phyloP scores from a whole-genome alignment of 2,113 vertebrate species.

The Rhadina sibilatrix region DNA sequence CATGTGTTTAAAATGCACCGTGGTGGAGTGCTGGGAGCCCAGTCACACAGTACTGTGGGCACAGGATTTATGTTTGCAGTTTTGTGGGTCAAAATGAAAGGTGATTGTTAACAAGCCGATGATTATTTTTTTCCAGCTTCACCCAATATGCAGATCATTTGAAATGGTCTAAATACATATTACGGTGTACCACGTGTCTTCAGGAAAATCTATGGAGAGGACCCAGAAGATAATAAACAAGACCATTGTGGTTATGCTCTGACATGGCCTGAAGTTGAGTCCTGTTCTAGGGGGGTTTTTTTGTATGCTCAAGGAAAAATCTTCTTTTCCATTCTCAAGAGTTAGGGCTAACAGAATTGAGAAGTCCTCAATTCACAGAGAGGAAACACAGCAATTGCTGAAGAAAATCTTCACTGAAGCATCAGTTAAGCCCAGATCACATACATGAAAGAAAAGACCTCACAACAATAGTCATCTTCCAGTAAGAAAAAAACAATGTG shows the following conservation, averaged over 20 bases:
- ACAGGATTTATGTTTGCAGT: background rate
- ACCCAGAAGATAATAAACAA: background rate
- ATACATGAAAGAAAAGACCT: background rate
- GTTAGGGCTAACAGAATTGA: background rate
- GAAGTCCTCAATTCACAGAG: background rate
- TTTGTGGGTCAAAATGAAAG: background rate
- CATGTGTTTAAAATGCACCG: fast-evolving
- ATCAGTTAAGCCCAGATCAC: background rate
- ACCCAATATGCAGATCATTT: background rate
- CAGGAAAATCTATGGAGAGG: background rate
- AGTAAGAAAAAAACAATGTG: background rate
- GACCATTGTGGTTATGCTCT: background rate
- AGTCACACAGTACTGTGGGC: background rate
- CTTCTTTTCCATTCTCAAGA: background rate
- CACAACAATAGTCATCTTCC: background rate
- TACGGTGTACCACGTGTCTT: background rate
- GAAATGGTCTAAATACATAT: background rate
- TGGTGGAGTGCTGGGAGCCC: background rate
- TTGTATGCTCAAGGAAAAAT: background rate
- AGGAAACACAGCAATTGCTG: background rate
- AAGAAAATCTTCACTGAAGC: background rate
- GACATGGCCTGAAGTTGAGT: background rate
- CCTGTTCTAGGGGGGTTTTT: background rate
- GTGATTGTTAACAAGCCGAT: background rate
- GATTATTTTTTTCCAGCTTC: background rate